Conservation (phyloP, 1,140 invertebrate genomes). For the Papilio helenus region DNA sequence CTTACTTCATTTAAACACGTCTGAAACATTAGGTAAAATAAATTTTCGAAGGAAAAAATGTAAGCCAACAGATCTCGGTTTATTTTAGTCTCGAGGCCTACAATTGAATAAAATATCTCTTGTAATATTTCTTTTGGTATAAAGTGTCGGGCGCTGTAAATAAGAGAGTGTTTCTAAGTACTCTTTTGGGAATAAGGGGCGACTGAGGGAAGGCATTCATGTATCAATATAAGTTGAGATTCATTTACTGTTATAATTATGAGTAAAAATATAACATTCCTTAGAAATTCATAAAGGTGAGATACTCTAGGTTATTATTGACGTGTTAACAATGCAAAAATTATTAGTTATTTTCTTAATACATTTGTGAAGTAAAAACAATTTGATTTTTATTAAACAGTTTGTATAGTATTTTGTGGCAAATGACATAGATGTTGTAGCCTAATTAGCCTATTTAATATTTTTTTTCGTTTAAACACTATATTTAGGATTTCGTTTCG, state of each 20-base stretch:
- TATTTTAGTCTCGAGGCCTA: conserved; percentile 14
- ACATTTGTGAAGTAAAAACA: too few relatives aligned
- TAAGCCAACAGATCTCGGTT: background rate
- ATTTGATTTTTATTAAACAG: too few relatives aligned
- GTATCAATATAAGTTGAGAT: conserved; percentile 17
- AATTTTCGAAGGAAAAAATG: background rate
- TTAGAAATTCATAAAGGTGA: too few relatives aligned
- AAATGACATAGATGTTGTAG: too few relatives aligned
- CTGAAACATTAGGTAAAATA: background rate
- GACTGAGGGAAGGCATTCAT: background rate
- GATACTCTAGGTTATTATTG: too few relatives aligned
- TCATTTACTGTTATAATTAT: background rate
- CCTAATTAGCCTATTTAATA: too few relatives aligned
- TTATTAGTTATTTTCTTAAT: too few relatives aligned
- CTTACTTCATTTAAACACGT: background rate
- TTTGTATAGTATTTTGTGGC: too few relatives aligned
- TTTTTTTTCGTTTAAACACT: too few relatives aligned
- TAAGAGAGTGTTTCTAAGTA: conserved; percentile 33
- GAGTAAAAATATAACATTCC: background rate
- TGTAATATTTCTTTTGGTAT: conserved; percentile 32
- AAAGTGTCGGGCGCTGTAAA: conserved; percentile 32
- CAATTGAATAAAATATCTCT: conserved; percentile 30
- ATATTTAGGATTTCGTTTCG: background rate
- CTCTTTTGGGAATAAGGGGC: conserved; percentile 28
- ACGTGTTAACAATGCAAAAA: too few relatives aligned